Conservation (phyloP, 2,113 vertebrate species). For the Crotalus helleri region DNA sequence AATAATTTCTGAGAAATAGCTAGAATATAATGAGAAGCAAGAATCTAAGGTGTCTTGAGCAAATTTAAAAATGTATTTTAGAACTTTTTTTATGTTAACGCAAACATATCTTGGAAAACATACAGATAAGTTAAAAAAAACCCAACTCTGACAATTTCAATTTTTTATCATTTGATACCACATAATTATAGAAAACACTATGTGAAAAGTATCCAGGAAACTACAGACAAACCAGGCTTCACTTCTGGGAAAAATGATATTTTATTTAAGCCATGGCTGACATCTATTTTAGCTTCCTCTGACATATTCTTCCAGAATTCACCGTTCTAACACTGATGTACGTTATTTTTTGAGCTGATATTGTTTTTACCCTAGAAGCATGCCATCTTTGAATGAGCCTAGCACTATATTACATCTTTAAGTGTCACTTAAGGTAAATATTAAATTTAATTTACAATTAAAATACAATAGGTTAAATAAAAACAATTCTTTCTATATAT, state of each 20-base stretch:
- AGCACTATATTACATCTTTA: neutral
- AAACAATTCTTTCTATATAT: neutral
- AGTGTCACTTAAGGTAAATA: neutral
- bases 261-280: neutral
- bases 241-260: neutral
- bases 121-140: constrained; percentile 17
- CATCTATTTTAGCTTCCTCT: neutral
- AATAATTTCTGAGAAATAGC: constrained; percentile 30
- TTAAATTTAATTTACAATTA: neutral
- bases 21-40: neutral
- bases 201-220: neutral
- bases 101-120: neutral
- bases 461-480: neutral
- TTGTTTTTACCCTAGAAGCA: neutral
- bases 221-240: neutral
- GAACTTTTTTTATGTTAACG: neutral
- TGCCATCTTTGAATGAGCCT: neutral
- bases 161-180: constrained; percentile 7
- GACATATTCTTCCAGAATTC: neutral
- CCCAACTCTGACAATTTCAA: neutral
- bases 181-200: constrained; percentile 9
- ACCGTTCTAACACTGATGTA: neutral
- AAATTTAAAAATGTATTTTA: neutral
- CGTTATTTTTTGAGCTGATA: neutral
- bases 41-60: constrained; percentile 13